Base-by-base conservation (phyloP, 1,140 invertebrate genomes). In the Branchinecta lindahli region DNA sequence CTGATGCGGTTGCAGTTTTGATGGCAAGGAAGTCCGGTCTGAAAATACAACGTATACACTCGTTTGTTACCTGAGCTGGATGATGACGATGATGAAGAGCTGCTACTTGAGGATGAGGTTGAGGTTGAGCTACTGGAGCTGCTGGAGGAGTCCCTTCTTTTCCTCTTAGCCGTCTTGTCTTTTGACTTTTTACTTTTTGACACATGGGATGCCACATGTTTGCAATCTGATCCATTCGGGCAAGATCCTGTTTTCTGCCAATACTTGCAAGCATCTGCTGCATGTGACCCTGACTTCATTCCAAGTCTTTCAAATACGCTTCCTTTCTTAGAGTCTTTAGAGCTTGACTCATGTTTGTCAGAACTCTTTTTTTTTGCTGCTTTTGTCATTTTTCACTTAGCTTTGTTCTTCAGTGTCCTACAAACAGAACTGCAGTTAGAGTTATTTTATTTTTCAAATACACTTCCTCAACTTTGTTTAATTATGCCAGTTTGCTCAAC, bases 321-420 rank as follows among this genome's bases (percentile, higher is more conserved):
- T 61, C 52, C 52, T 61, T 61, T 61, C 52, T 61, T 61, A 4
- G 52, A 61, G 12, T 61, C 52, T 61, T 20, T 61, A 61, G 52
- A 61, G 18, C 12, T 61, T 61, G 52, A 61, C 18, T 61, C 52
- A 61, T 61, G 52, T 20, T 61, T 61, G 18, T 61, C 52, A 15
- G 52, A 61, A 61, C 52, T 61, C 52, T 61, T 61, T 20, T 61
- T 61, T 6, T 61, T 61, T 15, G 52, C 52, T 61, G 52, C 18
- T 20, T 61, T 61, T 61, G 52, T 61, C 52, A 61, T 61, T 20
- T 61, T 61, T 61, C 18, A 61, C 33, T 33, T 33, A 33, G 33
- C 33, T 33, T 33, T 33, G 33, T 33, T 33, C 33, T 33, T 33
- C 33, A 33, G 33, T 33, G 2, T 33, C 33, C 33, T 33, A 33